A percentile compares a stretch with the other conserved stretches of the same genome.
phyloP scores from a whole-genome alignment of 2,888 invertebrate species.

The Orthosia gothica region DNA sequence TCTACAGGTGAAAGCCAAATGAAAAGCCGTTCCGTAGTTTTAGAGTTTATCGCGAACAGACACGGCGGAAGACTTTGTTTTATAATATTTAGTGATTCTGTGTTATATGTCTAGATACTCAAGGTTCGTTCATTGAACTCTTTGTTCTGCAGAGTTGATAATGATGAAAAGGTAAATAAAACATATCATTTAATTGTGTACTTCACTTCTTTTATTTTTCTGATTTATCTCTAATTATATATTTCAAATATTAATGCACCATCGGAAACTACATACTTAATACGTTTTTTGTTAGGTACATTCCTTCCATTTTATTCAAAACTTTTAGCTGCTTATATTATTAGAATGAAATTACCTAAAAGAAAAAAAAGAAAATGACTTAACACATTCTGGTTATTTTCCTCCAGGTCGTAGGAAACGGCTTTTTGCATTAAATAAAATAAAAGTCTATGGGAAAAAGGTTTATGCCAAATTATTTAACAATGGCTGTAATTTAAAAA shows the following conservation, averaged over 20 bases:
- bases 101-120: too few relatives aligned
- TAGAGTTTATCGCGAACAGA: too few relatives aligned
- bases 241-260: slow-evolving; percentile 69
- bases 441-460: slow-evolving; percentile 31
- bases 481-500: slow-evolving; percentile 15
- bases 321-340: not conserved
- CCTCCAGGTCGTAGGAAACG: not conserved
- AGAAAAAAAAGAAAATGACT: too few relatives aligned
- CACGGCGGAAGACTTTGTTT: too few relatives aligned
- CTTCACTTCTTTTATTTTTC: slow-evolving; percentile 73
- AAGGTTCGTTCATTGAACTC: not conserved
- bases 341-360: not conserved
- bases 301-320: slow-evolving; percentile 18
- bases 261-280: slow-evolving; percentile 44
- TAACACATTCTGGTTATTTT: not conserved
- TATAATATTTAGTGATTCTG: too few relatives aligned
- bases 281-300: slow-evolving; percentile 22
- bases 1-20: too few relatives aligned
- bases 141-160: too few relatives aligned
- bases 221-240: slow-evolving; percentile 67
- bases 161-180: slow-evolving; percentile 58
- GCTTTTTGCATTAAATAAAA: slow-evolving; percentile 15
- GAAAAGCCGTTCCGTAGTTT: too few relatives aligned
- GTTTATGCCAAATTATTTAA: slow-evolving; percentile 17
- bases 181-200: slow-evolving; percentile 69